Evolutionary conservation across 2,888 invertebrate species (phyloP), one percentile per base, ranked within the genome.

Genomic region (Eurytoma californica): DNA sequence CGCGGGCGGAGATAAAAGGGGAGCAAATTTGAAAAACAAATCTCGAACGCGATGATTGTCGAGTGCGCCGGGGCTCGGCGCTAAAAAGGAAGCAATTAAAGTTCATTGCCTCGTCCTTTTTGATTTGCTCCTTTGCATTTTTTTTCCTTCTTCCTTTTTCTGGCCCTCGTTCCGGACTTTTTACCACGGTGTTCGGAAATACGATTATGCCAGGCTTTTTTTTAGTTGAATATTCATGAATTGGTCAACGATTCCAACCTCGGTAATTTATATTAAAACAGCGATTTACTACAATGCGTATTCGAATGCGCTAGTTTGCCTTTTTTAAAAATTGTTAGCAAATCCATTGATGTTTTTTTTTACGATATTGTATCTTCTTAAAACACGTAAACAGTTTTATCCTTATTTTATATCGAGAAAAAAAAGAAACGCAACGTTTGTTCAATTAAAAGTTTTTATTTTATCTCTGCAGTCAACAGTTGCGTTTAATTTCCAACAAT

Each of bases 1-100:
- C 53, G 3, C 3, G 30, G 7, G n/a, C n/a, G 16, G 53, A 16
- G 61, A 30, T n/a, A 30, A 12, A 20, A 28, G 39, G 18, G 24
- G 14, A 24, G 30, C 20, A 65, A 75, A 75, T 75, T 75, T 68
- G 53, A 75, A 68, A 68, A 68, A 75, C 75, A 75, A 75, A 75
- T 75, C 39, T 39, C 60, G 60, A 65, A 58, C 30, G 63, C 63
- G 53, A 61, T 51, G 24, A 60, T 49, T 53, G 63, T 20, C 47
- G 13, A 13, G 20, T 14, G 30, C 14, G 28, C 3, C 58, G 58
- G 7, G 13, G 24, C 14, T 14, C 14, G 20, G 20, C 30, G 18
- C 3, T n/a, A 30, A 24, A 57, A 69, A 55, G 57, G 39, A 49
- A 49, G 72, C 72, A 72, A 72, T 72, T 72, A 72, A 72, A 61